Conservation (phyloP, 2,888 invertebrate species). For the Balanococcus diminutus region DNA sequence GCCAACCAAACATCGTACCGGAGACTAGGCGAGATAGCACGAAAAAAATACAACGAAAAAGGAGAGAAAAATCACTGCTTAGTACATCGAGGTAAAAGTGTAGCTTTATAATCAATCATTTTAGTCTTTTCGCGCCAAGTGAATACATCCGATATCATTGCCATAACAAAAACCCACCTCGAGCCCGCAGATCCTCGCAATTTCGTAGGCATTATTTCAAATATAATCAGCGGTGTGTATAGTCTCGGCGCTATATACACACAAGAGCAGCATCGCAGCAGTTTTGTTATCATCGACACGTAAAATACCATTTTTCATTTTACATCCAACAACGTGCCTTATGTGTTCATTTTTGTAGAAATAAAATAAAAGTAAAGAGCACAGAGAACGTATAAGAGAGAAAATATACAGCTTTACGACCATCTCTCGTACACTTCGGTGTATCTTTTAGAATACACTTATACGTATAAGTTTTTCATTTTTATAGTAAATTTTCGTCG, state of each 20-base stretch:
- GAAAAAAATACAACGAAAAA: too few relatives aligned
- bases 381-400: too few relatives aligned
- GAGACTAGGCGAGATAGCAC: too few relatives aligned
- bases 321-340: background rate
- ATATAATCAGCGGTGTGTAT: conserved; percentile 24
- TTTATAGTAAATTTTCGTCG: too few relatives aligned
- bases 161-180: conserved; percentile 22
- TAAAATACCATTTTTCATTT: conserved; percentile 48
- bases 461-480: too few relatives aligned
- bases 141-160: conserved; percentile 46
- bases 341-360: conserved; percentile 16
- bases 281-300: conserved; percentile 46
- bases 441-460: too few relatives aligned
- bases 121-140: background rate
- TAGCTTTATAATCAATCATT: conserved; percentile 51
- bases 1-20: too few relatives aligned
- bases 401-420: background rate
- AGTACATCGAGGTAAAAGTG: too few relatives aligned
- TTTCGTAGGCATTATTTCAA: conserved; percentile 46
- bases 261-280: background rate
- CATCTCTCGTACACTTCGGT: too few relatives aligned
- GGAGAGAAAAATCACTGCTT: too few relatives aligned
- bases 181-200: background rate
- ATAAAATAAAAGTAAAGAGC: background rate
- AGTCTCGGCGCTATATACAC: background rate